phyloP scores from a whole-genome alignment of 2,888 invertebrate species.

The Hermodice carunculata region DNA sequence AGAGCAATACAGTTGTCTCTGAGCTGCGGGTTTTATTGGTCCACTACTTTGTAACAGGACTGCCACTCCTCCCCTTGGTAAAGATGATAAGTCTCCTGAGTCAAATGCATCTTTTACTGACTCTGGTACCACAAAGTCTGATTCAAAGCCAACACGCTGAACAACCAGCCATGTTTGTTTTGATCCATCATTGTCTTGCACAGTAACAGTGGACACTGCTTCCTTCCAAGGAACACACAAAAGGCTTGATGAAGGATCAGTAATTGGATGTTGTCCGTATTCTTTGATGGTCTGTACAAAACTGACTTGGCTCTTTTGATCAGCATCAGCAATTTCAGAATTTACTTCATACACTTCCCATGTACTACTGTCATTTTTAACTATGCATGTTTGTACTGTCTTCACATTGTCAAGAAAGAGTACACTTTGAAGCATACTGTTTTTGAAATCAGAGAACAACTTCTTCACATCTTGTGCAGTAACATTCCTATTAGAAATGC shows the following conservation, averaged over 20 bases:
- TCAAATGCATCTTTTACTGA: conserved; percentile 35
- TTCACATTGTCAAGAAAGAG: conserved; percentile 55
- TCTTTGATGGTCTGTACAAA: conserved; percentile 9
- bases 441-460: conserved; percentile 43
- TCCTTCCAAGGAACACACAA: background rate
- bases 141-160: conserved; percentile 45
- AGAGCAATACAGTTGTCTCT: conserved; percentile 36
- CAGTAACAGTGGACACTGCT: conserved; percentile 9
- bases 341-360: conserved; percentile 27
- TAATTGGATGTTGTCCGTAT: conserved; percentile 1
- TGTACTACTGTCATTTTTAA: conserved; percentile 24
- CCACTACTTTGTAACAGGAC: conserved; percentile 29
- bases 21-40: background rate
- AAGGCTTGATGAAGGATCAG: too few relatives aligned
- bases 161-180: conserved; percentile 46
- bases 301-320: conserved; percentile 10
- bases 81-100: conserved; percentile 38
- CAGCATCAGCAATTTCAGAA: conserved; percentile 21
- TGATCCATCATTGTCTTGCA: conserved; percentile 21
- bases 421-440: conserved; percentile 46
- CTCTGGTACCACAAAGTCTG: conserved; percentile 23
- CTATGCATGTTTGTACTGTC: conserved; percentile 41
- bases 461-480: conserved; percentile 26
- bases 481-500: conserved; percentile 42
- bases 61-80: conserved; percentile 37